phyloP scores from a whole-genome alignment of 1,140 invertebrate species.

The Lucilia sericata region DNA sequence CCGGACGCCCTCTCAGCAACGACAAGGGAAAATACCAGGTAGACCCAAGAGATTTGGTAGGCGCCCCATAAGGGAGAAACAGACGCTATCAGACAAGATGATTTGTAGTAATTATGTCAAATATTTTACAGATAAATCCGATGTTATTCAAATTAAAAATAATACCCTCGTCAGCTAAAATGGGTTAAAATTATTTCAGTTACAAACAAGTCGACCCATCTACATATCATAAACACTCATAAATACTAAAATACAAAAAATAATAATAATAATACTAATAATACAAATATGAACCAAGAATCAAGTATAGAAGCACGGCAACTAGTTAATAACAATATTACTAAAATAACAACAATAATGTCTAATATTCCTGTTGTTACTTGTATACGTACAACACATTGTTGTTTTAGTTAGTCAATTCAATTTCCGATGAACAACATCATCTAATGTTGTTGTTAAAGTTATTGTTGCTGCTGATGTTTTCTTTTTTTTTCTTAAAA shows the following conservation, averaged over 20 bases:
- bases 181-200: background rate
- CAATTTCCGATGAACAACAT: background rate
- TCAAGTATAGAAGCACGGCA: background rate
- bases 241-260: background rate
- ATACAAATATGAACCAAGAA: too few relatives aligned
- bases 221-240: slow-evolving; percentile 14
- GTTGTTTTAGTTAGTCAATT: background rate
- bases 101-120: too few relatives aligned
- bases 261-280: too few relatives aligned
- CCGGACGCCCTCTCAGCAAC: too few relatives aligned
- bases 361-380: background rate
- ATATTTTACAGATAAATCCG: too few relatives aligned
- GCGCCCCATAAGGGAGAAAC: too few relatives aligned
- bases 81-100: too few relatives aligned
- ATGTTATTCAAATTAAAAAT: background rate
- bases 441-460: background rate
- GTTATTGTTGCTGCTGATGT: slow-evolving; percentile 18
- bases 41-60: too few relatives aligned
- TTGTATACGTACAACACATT: background rate
- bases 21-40: too few relatives aligned
- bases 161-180: background rate
- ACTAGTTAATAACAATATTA: background rate
- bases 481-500: background rate
- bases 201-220: background rate
- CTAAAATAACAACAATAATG: background rate